A percentile compares a stretch with the other conserved stretches of the same genome.
These are phyloP conservation scores for Pterobdella sp. DNA, from an alignment of 2,888 invertebrate species.

Conservation along the genomic window DNA sequence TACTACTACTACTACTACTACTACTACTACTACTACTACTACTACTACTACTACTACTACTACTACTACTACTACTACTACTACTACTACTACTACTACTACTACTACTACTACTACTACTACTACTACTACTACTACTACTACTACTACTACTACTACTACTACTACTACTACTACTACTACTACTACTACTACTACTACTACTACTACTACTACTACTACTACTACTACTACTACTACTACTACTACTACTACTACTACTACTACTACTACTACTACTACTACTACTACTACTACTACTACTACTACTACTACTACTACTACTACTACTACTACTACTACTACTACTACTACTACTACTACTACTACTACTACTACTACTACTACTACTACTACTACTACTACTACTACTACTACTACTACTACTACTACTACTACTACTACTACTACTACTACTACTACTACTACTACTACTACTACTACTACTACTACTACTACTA, in stretches of 20 bases:
- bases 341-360: constrained; percentile 27
- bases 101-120: constrained; percentile 32
- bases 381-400: no score
- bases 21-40: constrained; percentile 31
- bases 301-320: constrained; percentile 30
- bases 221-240: constrained; percentile 13
- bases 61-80: constrained; percentile 32
- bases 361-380: constrained; percentile 28
- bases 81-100: constrained; percentile 32
- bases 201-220: constrained; percentile 15
- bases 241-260: constrained; percentile 35
- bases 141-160: constrained; percentile 16
- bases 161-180: constrained; percentile 12
- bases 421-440: no score
- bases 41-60: constrained; percentile 32
- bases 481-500: no score
- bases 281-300: constrained; percentile 31
- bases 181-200: constrained; percentile 15
- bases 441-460: no score
- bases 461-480: no score
- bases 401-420: no score
- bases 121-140: constrained; percentile 19
- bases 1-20: constrained; percentile 32
- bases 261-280: constrained; percentile 29
- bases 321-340: constrained; percentile 28